These are phyloP conservation scores for Ochotona princeps DNA, from an alignment of 2,113 vertebrate genomes.

Conservation along the genomic window DNA sequence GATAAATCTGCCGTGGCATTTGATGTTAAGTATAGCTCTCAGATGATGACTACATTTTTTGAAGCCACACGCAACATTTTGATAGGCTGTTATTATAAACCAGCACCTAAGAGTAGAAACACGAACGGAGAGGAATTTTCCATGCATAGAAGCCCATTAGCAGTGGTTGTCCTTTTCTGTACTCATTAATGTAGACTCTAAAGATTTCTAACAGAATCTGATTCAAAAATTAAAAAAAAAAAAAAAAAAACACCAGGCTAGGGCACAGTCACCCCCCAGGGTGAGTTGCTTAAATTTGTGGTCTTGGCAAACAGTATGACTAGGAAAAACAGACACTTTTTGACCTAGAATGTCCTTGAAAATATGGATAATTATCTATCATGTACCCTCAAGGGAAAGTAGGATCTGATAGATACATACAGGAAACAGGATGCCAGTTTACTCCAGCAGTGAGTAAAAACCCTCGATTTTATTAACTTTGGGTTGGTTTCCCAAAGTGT, in stretches of 20 bases:
- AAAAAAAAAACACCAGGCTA: conserved; percentile 45
- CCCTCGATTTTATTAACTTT: background rate
- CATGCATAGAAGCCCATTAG: conserved; percentile 59
- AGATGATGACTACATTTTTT: conserved; percentile 69
- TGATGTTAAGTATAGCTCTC: conserved; percentile 77
- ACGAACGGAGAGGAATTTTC: conserved; percentile 69
- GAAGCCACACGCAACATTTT: conserved; percentile 64
- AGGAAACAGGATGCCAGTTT: background rate
- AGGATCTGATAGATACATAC: background rate
- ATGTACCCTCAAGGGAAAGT: background rate
- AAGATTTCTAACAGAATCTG: conserved; percentile 60
- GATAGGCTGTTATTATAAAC: conserved; percentile 77
- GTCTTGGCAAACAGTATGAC: conserved; percentile 33
- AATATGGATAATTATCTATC: conserved; percentile 17
- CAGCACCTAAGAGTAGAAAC: conserved; percentile 61
- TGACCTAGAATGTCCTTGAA: conserved; percentile 66
- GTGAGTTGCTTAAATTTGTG: conserved; percentile 50
- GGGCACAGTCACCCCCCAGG: conserved; percentile 17
- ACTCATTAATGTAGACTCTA: conserved; percentile 65
- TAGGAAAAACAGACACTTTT: background rate
- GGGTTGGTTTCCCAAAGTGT: conserved; percentile 24
- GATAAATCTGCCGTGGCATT: conserved; percentile 75
- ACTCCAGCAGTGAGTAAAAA: background rate
- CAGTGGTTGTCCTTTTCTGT: conserved; percentile 72
- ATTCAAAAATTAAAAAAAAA: conserved; percentile 57